Base-by-base conservation (phyloP, 2,113 vertebrate genomes). In the Nothocercus nigrocapillus region DNA sequence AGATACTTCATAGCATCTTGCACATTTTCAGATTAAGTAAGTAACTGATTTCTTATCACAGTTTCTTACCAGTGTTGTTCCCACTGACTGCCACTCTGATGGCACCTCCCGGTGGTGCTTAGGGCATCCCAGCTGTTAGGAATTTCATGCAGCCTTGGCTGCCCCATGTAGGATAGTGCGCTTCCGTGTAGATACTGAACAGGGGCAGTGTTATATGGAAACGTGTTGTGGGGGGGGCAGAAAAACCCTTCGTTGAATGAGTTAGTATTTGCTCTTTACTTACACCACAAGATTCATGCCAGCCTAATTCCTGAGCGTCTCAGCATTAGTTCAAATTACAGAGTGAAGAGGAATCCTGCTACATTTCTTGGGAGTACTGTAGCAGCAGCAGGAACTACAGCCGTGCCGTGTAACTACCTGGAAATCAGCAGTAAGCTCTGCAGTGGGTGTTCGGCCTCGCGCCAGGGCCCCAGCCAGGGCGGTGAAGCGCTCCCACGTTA, bases 11-110 rank as follows among this genome's bases (percentile, higher is more conserved):
- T 13, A 53, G 42, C 13, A 12, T 45, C 68, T 63, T 67, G 44
- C 24, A 69, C 15, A 5, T 77, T 44, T 32, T 62, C 2, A 0
- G n/a, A 62, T 42, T 49, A 73, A 0, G 0, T 80, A 69, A 54
- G 72, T 80, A 88, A 70, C 1, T 38, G 49, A 72, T 73, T 28
- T 53, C 34, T 38, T 63, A 63, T 63, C 61, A 36, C 68, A 72
- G 36, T 54, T 73, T 73, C 34, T 94, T 44, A 77, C 18, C 68
- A 42, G 0, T 13, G 30, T 30, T 88, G 49, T 64, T 72, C 64
- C 45, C 45, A 45, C 13, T 51, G 14, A 78, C 42, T 72, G 45
- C 69, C 56, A 56, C 24, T 72, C 11, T 16, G 10, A 54, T n/a
- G 2, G 3, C 25, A 79, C 34, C 70, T 40, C 53, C 54, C n/a